phyloP scores from a whole-genome alignment of 2,888 invertebrate species.

The Sipha maydis region DNA sequence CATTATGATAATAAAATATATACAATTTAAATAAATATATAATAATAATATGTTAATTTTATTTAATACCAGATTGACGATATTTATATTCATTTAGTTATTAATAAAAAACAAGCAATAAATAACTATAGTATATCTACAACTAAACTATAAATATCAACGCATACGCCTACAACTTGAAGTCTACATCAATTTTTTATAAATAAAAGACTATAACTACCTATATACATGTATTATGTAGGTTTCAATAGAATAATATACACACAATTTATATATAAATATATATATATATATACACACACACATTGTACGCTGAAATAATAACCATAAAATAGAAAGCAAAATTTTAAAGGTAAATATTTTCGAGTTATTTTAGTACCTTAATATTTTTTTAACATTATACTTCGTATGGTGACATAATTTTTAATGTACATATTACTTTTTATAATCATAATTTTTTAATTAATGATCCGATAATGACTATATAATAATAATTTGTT shows the following conservation, averaged over 20 bases:
- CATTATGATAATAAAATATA: background rate
- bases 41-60: background rate
- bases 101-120: background rate
- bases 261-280: too few species aligned
- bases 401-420: background rate
- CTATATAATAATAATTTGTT: background rate
- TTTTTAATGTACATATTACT: background rate
- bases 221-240: background rate
- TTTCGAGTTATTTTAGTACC: background rate
- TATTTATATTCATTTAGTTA: background rate
- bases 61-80: background rate
- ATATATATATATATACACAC: too few species aligned
- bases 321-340: constrained; percentile 15
- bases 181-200: background rate
- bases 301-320: background rate
- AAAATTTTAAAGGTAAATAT: background rate
- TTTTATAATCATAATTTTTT: background rate
- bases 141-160: background rate
- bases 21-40: background rate
- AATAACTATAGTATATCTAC: background rate
- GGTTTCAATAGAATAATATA: constrained; percentile 14
- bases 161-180: background rate
- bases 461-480: constrained; percentile 7
- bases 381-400: constrained; percentile 10
- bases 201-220: background rate